Conservation (phyloP, 2,113 vertebrate genomes). For the Nettapus auritus region DNA sequence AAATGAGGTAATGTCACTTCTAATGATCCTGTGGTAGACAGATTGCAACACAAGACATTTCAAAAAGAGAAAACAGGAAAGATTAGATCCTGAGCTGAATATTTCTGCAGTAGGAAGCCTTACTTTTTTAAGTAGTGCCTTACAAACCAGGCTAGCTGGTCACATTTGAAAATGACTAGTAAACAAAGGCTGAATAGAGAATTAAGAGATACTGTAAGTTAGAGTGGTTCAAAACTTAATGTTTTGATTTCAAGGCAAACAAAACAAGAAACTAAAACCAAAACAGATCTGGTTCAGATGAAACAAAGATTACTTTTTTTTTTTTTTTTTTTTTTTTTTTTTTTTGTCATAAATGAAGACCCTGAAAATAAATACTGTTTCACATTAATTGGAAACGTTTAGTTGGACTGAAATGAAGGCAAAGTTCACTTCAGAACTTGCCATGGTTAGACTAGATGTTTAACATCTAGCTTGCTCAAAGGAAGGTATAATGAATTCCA, state of each 20-base stretch:
- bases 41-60: background rate
- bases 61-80: background rate
- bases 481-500: background rate
- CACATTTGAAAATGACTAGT: background rate
- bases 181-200: background rate
- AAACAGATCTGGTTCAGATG: no score
- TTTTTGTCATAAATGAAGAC: background rate
- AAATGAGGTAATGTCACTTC: background rate
- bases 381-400: background rate
- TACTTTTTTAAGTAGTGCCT: no score
- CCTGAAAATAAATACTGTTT: background rate
- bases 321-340: no score
- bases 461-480: background rate
- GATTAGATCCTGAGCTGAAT: background rate
- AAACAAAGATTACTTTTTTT: fast-evolving
- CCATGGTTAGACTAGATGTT: fast-evolving
- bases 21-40: background rate
- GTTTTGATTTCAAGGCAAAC: background rate
- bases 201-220: background rate
- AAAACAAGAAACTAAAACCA: background rate
- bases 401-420: background rate
- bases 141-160: background rate
- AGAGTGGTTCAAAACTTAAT: background rate
- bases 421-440: background rate
- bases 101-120: background rate